Evolutionary conservation across 1,140 invertebrate species (phyloP).

Genomic region (Goniozus legneri): DNA sequence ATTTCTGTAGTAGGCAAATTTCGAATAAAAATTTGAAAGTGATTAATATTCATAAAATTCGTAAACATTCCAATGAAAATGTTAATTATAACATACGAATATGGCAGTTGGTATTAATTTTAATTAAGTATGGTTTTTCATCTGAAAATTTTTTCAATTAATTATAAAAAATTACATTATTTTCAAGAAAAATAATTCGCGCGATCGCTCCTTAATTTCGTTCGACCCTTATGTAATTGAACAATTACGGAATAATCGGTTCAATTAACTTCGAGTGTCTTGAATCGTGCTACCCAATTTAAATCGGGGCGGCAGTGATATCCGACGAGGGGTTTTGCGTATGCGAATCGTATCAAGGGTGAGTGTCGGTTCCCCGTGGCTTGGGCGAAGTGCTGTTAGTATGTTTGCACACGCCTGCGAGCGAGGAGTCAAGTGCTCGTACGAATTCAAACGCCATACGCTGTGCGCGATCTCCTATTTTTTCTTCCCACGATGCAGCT

Average conservation of each 20-base stretch:
- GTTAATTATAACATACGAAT: too few species aligned
- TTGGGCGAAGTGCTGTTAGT: too few species aligned
- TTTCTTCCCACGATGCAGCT: conserved; percentile 18
- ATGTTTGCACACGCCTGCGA: conserved; percentile 8
- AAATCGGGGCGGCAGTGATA: conserved; percentile 23
- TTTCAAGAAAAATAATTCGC: too few species aligned
- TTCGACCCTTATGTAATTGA: background rate
- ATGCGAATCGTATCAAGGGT: conserved; percentile 29
- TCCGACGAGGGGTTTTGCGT: conserved; percentile 21
- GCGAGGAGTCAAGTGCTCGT: conserved; percentile 19
- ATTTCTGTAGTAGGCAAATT: too few species aligned
- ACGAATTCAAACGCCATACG: conserved; percentile 4
- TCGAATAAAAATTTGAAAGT: too few species aligned
- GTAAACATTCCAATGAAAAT: too few species aligned
- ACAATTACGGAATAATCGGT: background rate
- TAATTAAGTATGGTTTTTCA: too few species aligned
- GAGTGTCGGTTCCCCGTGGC: conserved; percentile 4
- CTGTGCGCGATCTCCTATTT: conserved; percentile 2
- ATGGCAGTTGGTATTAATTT: too few species aligned
- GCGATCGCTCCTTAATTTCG: conserved; percentile 8
- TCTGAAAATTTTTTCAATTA: too few species aligned
- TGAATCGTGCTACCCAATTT: conserved; percentile 30
- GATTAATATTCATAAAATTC: too few species aligned
- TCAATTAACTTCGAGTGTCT: conserved; percentile 22
- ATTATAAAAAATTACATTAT: too few species aligned